These are phyloP conservation scores for Caerostris extrusa DNA, from an alignment of 1,140 invertebrate species.

Conservation along the genomic window DNA sequence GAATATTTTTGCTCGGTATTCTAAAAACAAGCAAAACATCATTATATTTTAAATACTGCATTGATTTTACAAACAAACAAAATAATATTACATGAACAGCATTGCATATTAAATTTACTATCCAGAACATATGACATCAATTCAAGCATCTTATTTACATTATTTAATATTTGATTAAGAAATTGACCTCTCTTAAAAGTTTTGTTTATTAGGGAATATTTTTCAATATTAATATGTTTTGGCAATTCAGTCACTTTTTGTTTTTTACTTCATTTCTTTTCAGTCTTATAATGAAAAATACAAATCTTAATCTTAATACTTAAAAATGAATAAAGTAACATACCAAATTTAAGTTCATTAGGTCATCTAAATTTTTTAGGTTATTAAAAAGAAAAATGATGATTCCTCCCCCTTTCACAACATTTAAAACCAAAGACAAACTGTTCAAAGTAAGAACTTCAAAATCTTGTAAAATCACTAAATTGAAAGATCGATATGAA, in stretches of 20 bases:
- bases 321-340: slow-evolving; percentile 56
- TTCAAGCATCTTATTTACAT: background rate
- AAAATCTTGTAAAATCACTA: slow-evolving; percentile 90
- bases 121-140: background rate
- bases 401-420: slow-evolving; percentile 98
- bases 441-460: slow-evolving; percentile 98
- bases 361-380: slow-evolving; percentile 93
- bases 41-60: background rate
- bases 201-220: too few species aligned
- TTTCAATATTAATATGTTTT: too few species aligned
- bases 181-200: background rate
- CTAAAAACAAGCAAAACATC: slow-evolving; percentile 3
- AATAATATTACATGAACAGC: background rate
- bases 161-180: background rate
- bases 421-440: slow-evolving; percentile 97
- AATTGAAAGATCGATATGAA: slow-evolving; percentile 94
- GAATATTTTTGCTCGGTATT: background rate
- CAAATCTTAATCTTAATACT: background rate
- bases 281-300: too few species aligned
- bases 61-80: background rate
- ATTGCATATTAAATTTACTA: background rate
- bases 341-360: slow-evolving; percentile 97
- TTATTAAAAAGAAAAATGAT: slow-evolving; percentile 92
- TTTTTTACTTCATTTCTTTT: too few species aligned
- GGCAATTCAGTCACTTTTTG: too few species aligned